Evolutionary conservation across 1,140 invertebrate species (phyloP).

Genomic region (Cydia splendana): DNA sequence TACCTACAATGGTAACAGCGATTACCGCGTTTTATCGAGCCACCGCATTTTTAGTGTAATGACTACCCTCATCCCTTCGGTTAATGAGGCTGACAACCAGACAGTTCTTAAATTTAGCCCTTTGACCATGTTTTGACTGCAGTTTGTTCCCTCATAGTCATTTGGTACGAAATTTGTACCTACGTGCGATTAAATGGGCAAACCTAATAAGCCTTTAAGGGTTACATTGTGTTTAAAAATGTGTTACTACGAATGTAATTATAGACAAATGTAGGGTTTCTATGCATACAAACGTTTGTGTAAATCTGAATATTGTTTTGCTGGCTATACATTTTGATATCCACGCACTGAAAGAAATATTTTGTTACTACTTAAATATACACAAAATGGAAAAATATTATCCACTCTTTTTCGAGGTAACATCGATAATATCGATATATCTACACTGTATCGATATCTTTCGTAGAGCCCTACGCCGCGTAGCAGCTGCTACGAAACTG

Average conservation of each 20-base stretch:
- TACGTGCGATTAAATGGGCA: background rate
- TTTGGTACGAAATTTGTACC: background rate
- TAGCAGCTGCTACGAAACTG: background rate
- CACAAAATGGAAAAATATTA: no score
- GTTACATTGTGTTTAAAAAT: background rate
- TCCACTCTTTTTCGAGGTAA: no score
- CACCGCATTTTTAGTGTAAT: constrained; percentile 30
- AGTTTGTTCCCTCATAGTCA: background rate
- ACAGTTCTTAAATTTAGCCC: constrained; percentile 11
- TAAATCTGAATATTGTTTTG: no score
- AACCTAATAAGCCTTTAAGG: background rate
- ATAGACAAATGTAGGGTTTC: no score
- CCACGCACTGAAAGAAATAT: no score
- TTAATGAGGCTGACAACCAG: constrained; percentile 19
- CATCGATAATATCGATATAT: no score
- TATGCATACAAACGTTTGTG: no score
- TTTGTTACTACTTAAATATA: no score
- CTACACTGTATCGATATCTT: background rate
- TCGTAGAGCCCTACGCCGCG: constrained; percentile 4
- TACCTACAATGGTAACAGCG: constrained; percentile 7
- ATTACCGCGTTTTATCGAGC: background rate
- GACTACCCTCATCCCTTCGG: constrained; percentile 12
- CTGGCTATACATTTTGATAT: no score
- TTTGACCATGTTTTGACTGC: background rate
- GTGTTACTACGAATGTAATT: no score